Evolutionary conservation across 2,113 vertebrate genomes (phyloP), one percentile per base, ranked within the genome.

Genomic region (Anoplopoma fimbria): DNA sequence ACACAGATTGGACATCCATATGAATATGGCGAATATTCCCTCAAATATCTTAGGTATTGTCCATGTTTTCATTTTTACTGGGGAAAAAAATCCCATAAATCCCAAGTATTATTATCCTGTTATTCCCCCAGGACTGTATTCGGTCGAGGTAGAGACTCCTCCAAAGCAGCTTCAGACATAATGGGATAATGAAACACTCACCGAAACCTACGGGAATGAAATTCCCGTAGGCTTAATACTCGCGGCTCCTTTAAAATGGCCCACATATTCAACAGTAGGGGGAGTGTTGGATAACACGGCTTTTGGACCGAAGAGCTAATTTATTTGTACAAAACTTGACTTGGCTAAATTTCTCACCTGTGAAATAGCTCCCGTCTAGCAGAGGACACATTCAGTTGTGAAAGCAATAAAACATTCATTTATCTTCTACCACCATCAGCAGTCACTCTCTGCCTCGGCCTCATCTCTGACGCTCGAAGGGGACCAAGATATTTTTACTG

Each of bases 401-500:
- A 83, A 82, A 90, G 88, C 89, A 92, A 89, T 87, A 93, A 79
- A 61, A 74, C 58, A 27, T 67, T 1, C 33, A 77, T 68, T 47
- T 31, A 34, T 81, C 69, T 33, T 77, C 61, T 34, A 15, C 47
- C 68, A 10, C 25, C 74, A 62, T 65, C 60, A 23, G 23, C 58
- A 31, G 23, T 75, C 71, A 27, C 61, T 68, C 40, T 40, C 62
- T 34, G 72, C 73, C 64, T 69, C 23, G 2, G 34, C 45, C 57
- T 74, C 68, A 4, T 42, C 86, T 71, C 65, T 70, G 29, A 74
- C 4, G 58, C 79, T 62, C 72, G 82, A 86, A 77, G 51, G 90
- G 93, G 94, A 94, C 94, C 91, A 94, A 94, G 83, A 83, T 75
- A 72, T 94, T 94, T 94, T 85, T 93, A 93, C 83, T 76, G 77